Percentiles rank a stretch among this genome's conserved stretches.
These are phyloP conservation scores for Aphelinus atriplicis DNA, from an alignment of 1,140 invertebrate genomes.

Conservation along the genomic window DNA sequence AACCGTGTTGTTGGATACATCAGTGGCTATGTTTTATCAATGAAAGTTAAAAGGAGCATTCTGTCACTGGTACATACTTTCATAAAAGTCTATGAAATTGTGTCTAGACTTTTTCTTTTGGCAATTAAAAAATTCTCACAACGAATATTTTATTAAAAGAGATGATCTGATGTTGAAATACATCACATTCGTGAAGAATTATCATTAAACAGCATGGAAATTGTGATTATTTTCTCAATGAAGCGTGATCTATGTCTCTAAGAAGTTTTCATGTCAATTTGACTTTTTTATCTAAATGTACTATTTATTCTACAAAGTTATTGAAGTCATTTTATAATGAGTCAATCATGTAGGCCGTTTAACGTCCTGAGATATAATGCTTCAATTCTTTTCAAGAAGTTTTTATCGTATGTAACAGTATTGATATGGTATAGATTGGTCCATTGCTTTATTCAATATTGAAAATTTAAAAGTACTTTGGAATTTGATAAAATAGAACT, in stretches of 20 bases:
- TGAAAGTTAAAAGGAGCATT: neutral
- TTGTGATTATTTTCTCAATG: slow-evolving; percentile 30
- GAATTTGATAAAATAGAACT: neutral
- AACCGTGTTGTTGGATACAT: slow-evolving; percentile 13
- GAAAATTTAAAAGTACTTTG: slow-evolving; percentile 5
- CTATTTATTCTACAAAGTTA: slow-evolving; percentile 30
- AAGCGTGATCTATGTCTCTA: slow-evolving; percentile 28
- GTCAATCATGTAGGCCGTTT: slow-evolving; percentile 13
- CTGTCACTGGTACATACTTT: no score
- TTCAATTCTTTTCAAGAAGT: slow-evolving; percentile 21
- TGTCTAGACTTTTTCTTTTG: slow-evolving; percentile 1
- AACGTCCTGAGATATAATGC: slow-evolving; percentile 17
- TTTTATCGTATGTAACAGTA: slow-evolving; percentile 14
- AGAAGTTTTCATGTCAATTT: slow-evolving; percentile 32
- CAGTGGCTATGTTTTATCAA: slow-evolving; percentile 33
- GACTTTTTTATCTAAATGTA: slow-evolving; percentile 37
- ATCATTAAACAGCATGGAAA: slow-evolving; percentile 18
- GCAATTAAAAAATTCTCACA: slow-evolving; percentile 23
- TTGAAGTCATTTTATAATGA: slow-evolving; percentile 19
- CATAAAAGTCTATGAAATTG: neutral
- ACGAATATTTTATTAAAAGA: slow-evolving; percentile 6
- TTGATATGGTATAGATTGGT: slow-evolving; percentile 6
- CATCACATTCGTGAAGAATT: slow-evolving; percentile 28
- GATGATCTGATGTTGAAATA: slow-evolving; percentile 23
- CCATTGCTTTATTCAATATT: slow-evolving; percentile 4